These are phyloP conservation scores for Tiliqua scincoides DNA, from an alignment of 2,113 vertebrate genomes.

Conservation along the genomic window DNA sequence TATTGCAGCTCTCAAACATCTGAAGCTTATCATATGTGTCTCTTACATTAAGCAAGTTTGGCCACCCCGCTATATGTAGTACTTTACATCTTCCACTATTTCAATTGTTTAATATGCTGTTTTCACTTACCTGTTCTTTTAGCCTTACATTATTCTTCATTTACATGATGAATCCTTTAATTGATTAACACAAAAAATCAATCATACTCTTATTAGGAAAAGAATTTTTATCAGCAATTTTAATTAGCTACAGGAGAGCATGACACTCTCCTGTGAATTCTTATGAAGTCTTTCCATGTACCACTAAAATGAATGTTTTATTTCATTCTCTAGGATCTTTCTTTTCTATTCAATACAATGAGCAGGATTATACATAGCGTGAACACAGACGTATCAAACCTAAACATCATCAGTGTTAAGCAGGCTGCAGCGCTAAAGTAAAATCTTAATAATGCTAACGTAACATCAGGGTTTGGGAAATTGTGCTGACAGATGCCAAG, in stretches of 20 bases:
- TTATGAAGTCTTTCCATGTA: neutral
- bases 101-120: neutral
- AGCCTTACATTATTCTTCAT: neutral
- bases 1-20: too few relatives aligned
- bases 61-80: neutral
- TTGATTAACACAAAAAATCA: neutral
- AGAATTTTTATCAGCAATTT: constrained; percentile 1
- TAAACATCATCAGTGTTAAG: neutral
- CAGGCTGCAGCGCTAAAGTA: neutral
- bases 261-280: neutral
- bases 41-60: too few relatives aligned
- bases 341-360: neutral
- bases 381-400: neutral
- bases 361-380: neutral
- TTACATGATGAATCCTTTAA: neutral
- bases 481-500: neutral
- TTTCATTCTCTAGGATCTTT: neutral
- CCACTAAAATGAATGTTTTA: neutral
- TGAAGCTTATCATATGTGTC: too few relatives aligned
- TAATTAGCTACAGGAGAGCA: neutral
- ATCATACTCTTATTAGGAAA: neutral
- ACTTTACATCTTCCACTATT: neutral
- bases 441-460: neutral
- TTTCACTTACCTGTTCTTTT: neutral
- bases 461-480: neutral